Conservation (phyloP, 64 coral and sea anemone genomes). For the Catalaphyllia jardinei region DNA sequence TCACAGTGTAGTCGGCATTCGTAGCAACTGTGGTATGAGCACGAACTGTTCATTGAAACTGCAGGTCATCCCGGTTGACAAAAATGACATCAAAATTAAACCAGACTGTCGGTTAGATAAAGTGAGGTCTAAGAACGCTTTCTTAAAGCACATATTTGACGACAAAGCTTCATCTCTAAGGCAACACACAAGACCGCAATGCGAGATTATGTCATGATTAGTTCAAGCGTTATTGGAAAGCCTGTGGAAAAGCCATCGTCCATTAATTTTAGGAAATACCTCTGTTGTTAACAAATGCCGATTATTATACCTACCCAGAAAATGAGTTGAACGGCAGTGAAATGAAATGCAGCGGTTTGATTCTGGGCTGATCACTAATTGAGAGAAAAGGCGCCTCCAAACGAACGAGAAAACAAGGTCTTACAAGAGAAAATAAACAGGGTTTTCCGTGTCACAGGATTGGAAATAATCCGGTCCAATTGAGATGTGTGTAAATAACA, state of each 20-base stretch:
- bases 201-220: no score
- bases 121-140: no score
- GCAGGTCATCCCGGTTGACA: background rate
- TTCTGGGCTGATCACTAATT: background rate
- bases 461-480: background rate
- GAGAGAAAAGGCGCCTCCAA: background rate
- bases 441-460: background rate
- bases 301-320: background rate
- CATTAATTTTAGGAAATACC: background rate
- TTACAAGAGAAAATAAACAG: background rate
- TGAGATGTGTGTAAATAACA: slow-evolving; percentile 8
- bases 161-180: background rate
- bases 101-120: no score
- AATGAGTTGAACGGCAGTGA: background rate
- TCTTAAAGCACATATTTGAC: no score
- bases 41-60: slow-evolving; percentile 1
- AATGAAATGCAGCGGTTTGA: background rate
- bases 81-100: background rate
- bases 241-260: no score
- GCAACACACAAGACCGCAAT: no score
- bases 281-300: background rate
- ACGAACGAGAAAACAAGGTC: background rate
- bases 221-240: no score
- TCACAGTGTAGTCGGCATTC: background rate
- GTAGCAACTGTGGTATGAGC: slow-evolving; percentile 23